Percentiles rank a stretch among this genome's conserved stretches.
Conservation (phyloP, 2,888 invertebrate species). For the Dendrolimus houi region DNA sequence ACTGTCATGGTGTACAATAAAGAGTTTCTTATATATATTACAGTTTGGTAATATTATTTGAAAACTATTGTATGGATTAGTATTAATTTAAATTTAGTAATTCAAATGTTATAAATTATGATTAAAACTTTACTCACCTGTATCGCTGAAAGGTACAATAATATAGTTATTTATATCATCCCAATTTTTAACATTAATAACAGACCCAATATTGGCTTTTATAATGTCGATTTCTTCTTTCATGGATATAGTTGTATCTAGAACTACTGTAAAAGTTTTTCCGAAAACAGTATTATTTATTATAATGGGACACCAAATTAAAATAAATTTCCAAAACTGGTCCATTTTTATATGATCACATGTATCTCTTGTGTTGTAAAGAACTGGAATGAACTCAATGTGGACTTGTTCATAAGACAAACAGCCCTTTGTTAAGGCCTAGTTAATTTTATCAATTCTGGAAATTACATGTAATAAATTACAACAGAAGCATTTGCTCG, state of each 20-base stretch:
- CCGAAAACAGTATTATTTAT: not conserved
- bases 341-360: not conserved
- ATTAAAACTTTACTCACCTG: not conserved
- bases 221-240: conserved; percentile 16
- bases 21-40: too few relatives aligned
- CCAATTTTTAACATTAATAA: not conserved
- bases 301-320: not conserved
- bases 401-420: not conserved
- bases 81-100: too few relatives aligned
- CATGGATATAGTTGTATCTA: conserved; percentile 14
- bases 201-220: conserved; percentile 2
- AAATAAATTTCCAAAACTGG: not conserved
- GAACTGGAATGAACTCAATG: not conserved
- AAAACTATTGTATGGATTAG: too few relatives aligned
- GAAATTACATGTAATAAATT: not conserved
- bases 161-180: not conserved
- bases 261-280: not conserved
- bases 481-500: not conserved
- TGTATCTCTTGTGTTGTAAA: not conserved
- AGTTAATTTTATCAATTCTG: not conserved
- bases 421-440: not conserved
- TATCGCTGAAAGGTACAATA: conserved; percentile 4
- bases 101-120: too few relatives aligned
- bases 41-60: too few relatives aligned
- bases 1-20: too few relatives aligned